Evolutionary conservation across 2,113 vertebrate species (phyloP), one percentile per base, ranked within the genome.

Genomic region (Falco punctatus): DNA sequence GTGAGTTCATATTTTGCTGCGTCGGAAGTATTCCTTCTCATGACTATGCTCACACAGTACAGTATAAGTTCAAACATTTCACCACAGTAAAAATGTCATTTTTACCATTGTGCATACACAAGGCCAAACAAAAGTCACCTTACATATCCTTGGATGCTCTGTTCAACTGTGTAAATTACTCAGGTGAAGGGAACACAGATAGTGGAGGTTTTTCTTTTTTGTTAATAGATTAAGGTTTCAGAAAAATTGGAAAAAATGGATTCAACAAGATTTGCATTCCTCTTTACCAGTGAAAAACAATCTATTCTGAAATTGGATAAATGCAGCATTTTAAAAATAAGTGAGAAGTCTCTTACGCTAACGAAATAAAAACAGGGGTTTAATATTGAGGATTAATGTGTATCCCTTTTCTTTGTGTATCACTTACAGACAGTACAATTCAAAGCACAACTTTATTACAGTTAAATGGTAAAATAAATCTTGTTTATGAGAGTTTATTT

Each of bases 401-500:
- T 58, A 54, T 69, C 66, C 16, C 6, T 81, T 93, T 86, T 71
- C 55, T 93, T 95, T 88, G 64, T 74, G 12, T 65, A 57, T 27
- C 33, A 78, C 54, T 66, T 81, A 77, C 72, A 84, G 89, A 80
- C 58, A 90, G 64, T 71, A 90, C 69, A 70, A 85, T 70, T 85
- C 73, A 92, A 92, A 32, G 35, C 67, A 82, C 42, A 89, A 58
- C 48, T 92, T 91, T 46, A 92, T 90, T 87, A 65, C 44, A 82
- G 30, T 64, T 88, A 71, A 93, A 77, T 15, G 46, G 44, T 49
- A 90, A 92, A 96, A 94, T 95, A 80, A 82, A 92, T 96, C 86
- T 85, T 86, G 33, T 79, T 90, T 92, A 92, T 86, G 54, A 83
- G 81, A 95, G 67, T 90, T 96, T 90, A 22, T 48, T 92, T 92